Base-by-base conservation (phyloP, 2,797 vertebrate species). In the Cryptoblepharus egeriae region DNA sequence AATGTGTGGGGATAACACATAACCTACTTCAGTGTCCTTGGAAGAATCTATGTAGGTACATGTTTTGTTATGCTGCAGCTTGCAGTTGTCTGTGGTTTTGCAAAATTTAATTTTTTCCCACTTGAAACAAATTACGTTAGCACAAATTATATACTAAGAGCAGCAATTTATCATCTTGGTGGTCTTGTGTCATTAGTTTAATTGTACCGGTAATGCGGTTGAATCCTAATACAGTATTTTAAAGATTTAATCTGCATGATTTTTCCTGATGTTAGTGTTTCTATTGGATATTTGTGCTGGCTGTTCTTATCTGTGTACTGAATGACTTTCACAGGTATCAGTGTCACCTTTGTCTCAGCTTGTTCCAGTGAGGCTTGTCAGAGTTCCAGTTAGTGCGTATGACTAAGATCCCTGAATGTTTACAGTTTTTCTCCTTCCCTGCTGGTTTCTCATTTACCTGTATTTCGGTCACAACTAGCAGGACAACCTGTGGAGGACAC, bases 321-420 rank as follows among this genome's bases (percentile, higher is more conserved):
- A 75, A 60, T 82, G 73, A 82, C 80, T 82, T 69, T 82, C 80
- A 69, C 55, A 49, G 63, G 64, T 82, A 82, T 69, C 73, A 61
- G 26, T 82, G 76, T 82, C 80, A 82, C 69, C 61, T 73, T 78
- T 73, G 60, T 78, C 15, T 78, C 61, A 83, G 45, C 70, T 63
- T 73, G 69, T 35, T 83, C 81, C 35, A 77, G 26, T 55, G 28
- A 26, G 26, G 42, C 16, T 32, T 80, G 35, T 22, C 64, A 69
- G 67, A 63, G 26, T 55, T 15, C 20, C 63, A 65, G 4, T 26
- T 60, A 37, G 9, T 65, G 60, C 15, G 65, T 57, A 42, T n/a
- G 61, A 57, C 32, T 65, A 24, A 20, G 76, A 67, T 3, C 32
- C 24, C 55, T 68, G 22, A 35, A 55, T 37, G 3, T 68, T 28